phyloP scores from a whole-genome alignment of 2,113 vertebrate species.

The Campylorhamphus procurvoides region DNA sequence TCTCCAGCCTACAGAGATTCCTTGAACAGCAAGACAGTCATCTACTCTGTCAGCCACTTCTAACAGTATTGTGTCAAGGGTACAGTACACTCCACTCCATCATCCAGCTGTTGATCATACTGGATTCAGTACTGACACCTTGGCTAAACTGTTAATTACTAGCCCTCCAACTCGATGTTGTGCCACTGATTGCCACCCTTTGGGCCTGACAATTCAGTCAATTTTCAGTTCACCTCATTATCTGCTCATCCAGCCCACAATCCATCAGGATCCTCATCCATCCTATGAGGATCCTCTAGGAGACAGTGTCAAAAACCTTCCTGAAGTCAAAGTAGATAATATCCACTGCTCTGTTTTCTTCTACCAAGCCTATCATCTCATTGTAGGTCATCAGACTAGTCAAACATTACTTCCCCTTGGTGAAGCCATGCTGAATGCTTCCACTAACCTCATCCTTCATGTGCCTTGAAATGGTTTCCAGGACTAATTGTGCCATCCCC shows the following conservation, averaged over 20 bases:
- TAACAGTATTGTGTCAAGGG: too few relatives aligned
- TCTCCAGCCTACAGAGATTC: too few relatives aligned
- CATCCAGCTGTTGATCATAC: too few relatives aligned
- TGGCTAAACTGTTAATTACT: too few relatives aligned
- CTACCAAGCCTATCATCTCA: not conserved
- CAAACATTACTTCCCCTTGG: not conserved
- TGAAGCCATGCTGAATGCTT: not conserved
- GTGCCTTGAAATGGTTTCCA: not conserved
- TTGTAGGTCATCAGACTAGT: not conserved
- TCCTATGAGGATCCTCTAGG: not conserved
- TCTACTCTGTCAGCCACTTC: too few relatives aligned
- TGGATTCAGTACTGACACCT: too few relatives aligned
- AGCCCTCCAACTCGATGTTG: too few relatives aligned
- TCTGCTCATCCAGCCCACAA: not conserved
- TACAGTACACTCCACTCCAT: too few relatives aligned
- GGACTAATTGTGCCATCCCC: not conserved
- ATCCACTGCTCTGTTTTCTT: not conserved
- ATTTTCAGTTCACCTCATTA: not conserved
- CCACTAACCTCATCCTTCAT: not conserved
- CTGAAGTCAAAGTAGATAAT: not conserved
- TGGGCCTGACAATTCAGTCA: not conserved
- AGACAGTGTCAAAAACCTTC: not conserved
- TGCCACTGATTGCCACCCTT: not conserved
- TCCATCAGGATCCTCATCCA: not conserved
- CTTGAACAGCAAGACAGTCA: too few relatives aligned